Evolutionary conservation across 2,113 vertebrate genomes (phyloP), one percentile per base, ranked within the genome.

Genomic region (Clarias batrachus): DNA sequence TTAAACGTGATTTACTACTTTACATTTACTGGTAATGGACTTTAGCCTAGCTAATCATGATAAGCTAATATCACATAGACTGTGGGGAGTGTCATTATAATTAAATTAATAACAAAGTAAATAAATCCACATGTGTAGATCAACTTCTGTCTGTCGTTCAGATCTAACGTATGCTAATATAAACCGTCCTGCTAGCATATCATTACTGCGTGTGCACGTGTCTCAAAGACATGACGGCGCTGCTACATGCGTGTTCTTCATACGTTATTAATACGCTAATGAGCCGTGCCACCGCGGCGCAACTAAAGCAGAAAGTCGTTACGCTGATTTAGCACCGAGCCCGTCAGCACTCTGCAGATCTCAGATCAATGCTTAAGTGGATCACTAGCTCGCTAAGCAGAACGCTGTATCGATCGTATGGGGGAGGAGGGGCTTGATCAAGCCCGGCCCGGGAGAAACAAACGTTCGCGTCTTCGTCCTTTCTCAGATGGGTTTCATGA

Each of bases 291-390:
- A 11, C 16, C 3, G 56, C 54, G 30, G 52, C 4, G n/a, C 57
- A 78, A 27, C 52, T 83, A 78, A 54, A 56, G 52, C 85, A 76
- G 85, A 54, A 76, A 68, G 87, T 82, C 83, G 88, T 89, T 87
- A 86, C 27, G 82, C 85, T 30, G 78, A 89, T 85, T 87, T 85
- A 74, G 81, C 60, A 37, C 57, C 73, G 8, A 77, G 68, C 71
- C 88, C 87, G 89, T 66, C 85, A 88, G 56, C 86, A 62, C 84
- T 81, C 77, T 70, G 87, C 60, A 48, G 82, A 87, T 88, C 68
- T 81, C 83, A 63, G 88, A 90, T 92, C 89, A 84, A 89, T 92
- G 77, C 77, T 60, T 70, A 63, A 81, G 87, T 88, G 59, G 82
- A 88, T 87, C 57, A 81, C 65, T 62, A 70, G 76, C 60, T 81